Base-by-base conservation (phyloP, 2,888 invertebrate genomes). In the Drosophila colorata region DNA sequence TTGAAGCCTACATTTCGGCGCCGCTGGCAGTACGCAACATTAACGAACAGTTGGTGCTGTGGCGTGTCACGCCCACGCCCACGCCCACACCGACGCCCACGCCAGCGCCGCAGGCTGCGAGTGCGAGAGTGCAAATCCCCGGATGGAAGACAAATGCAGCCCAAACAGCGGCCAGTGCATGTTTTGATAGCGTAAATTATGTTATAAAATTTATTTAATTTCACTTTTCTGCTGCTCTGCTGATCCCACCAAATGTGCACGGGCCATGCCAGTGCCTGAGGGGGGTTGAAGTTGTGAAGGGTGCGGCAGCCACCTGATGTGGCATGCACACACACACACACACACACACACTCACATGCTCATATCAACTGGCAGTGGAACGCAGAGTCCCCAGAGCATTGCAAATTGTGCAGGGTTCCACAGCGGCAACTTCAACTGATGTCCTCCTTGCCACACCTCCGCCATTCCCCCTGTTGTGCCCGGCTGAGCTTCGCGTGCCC, bases 171-270 rank as follows among this genome's bases (percentile, higher is more conserved):
- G 25, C 8, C 43, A 61, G 68, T 87, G 85, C 85, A 86, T 86
- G 85, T 86, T 86, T 85, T 85, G 86, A 86, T 83, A 86, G 83
- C 86, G 88, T 86, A 86, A 86, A 86, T 86, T 86, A 86, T 87
- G 86, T 87, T 87, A 86, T 83, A 83, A 86, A 86, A 87, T 87
- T 86, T 86, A 86, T 86, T 86, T 86, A 86, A 86, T 86, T 86
- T 86, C 83, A 83, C 86, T 80, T 78, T 78, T 78, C 41, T 41
- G 40, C 78, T 69, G 65, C 60, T 59, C 40, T 43, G 59, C 68
- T 61, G 78, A 82, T 82, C 16, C 9, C 28, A 8, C 35, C 52
- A 13, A 43, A 79, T 76, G 78, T 58, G 63, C 51, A 58, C 44
- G 28, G 59, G 64, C 59, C 80, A 78, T 78, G 80, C 78, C 60